phyloP scores from a whole-genome alignment of 2,888 invertebrate genomes.

The Drosophila algonquin region DNA sequence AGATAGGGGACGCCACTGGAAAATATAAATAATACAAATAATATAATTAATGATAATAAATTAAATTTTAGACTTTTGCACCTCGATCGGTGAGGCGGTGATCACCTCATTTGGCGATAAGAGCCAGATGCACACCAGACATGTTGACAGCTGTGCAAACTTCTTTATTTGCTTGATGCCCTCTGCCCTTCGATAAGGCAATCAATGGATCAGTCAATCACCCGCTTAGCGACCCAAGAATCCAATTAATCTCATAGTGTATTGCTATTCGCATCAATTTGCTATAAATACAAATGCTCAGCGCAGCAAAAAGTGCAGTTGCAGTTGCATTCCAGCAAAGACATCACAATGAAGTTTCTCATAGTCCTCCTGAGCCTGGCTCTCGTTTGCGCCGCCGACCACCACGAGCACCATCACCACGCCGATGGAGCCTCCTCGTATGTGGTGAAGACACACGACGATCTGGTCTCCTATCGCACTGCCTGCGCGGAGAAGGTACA shows the following conservation, averaged over 20 bases:
- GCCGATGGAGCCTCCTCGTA: constrained; percentile 61
- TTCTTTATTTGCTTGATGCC: constrained; percentile 18
- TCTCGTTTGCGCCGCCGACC: constrained; percentile 48
- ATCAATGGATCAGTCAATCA: constrained; percentile 51
- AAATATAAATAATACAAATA: background rate
- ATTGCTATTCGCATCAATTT: background rate
- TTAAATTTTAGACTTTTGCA: constrained; percentile 4
- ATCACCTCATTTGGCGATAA: constrained; percentile 27
- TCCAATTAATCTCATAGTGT: background rate
- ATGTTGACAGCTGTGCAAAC: constrained; percentile 12
- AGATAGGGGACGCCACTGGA: background rate
- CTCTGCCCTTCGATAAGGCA: constrained; percentile 53
- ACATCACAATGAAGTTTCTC: constrained; percentile 56
- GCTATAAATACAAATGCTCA: constrained; percentile 57
- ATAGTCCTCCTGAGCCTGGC: constrained; percentile 46
- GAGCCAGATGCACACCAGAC: constrained; percentile 25
- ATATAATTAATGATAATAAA: no score
- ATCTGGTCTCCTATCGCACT: constrained; percentile 74
- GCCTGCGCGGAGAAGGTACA: constrained; percentile 72
- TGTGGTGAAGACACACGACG: constrained; percentile 80
- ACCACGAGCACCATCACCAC: constrained; percentile 61
- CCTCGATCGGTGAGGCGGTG: background rate
- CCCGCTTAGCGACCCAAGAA: constrained; percentile 5
- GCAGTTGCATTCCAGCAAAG: constrained; percentile 20
- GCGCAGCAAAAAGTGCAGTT: constrained; percentile 51